Base-by-base conservation (phyloP, 2,113 vertebrate species). In the Nicator chloris region DNA sequence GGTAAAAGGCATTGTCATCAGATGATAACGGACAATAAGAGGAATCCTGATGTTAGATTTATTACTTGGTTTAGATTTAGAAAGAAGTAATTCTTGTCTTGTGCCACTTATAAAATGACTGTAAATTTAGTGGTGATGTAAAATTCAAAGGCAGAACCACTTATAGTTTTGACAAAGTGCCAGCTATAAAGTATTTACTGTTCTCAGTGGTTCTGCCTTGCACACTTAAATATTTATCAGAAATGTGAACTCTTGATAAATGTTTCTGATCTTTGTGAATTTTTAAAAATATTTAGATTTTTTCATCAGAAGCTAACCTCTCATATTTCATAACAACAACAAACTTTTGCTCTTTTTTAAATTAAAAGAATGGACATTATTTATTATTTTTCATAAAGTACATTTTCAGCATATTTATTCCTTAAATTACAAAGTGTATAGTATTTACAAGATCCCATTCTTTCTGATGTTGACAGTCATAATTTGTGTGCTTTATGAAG, bases 121-220 rank as follows among this genome's bases (percentile, higher is more conserved):
- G 98, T 99, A 99, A 99, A 99, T 99, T 99, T 98, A 98, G 97
- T 96, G 93, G 97, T 98, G 97, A 98, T 97, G 98, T 98, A 98
- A 98, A 98, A 98, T 98, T 98, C 97, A 97, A 98, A 98, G 97
- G 98, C 97, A 98, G 97, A 98, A 98, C 98, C 98, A 98, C 98
- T 99, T 99, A 98, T 53, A 98, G 96, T 98, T 97, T 98, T 99
- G 98, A 99, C 98, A 99, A 99, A 99, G 98, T 98, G 98, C 98
- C 97, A 98, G 98, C 97, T 97, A 97, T 98, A 98, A 99, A 98
- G 98, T 99, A 98, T 99, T 99, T 99, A 99, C 98, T 97, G 97
- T 98, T 98, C 98, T 98, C 97, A 63, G 97, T 98, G 97, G 96
- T 97, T 98, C 97, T 98, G 97, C 97, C 96, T 98, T 92, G 40